Percentiles rank a stretch among this genome's conserved stretches.
These are phyloP conservation scores for Conus canariensis DNA, from an alignment of 2,888 invertebrate genomes.

Conservation along the genomic window DNA sequence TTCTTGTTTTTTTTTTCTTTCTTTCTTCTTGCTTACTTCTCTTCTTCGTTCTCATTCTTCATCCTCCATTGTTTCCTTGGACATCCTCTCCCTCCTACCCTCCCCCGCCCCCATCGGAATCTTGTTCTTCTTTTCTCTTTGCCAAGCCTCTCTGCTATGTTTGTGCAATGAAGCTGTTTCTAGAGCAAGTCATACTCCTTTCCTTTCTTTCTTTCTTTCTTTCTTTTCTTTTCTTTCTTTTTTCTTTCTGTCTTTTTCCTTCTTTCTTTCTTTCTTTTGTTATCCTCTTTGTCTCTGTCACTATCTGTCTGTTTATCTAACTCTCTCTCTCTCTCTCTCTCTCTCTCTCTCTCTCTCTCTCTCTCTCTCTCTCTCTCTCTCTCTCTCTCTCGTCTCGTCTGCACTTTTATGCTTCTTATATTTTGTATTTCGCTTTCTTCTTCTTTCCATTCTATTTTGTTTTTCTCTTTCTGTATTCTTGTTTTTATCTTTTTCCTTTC, in stretches of 20 bases:
- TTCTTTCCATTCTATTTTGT: background rate
- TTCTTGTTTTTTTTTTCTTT: background rate
- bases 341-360: background rate
- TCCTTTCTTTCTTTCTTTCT: background rate
- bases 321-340: slow-evolving; percentile 5
- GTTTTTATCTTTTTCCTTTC: background rate
- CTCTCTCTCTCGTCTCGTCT: background rate
- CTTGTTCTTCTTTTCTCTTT: background rate
- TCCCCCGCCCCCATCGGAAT: background rate
- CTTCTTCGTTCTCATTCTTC: background rate
- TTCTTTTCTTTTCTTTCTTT: background rate
- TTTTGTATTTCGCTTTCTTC: too few species aligned
- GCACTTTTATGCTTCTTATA: too few species aligned
- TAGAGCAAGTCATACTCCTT: background rate
- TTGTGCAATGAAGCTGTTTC: background rate
- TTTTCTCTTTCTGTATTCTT: background rate
- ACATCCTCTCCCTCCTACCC: background rate
- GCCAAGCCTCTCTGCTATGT: background rate
- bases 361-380: slow-evolving; percentile 1
- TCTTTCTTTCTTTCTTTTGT: background rate
- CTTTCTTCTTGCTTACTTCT: background rate
- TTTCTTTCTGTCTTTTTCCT: background rate
- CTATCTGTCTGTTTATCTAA: background rate
- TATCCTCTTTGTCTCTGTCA: background rate
- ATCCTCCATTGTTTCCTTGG: background rate